Conservation (phyloP, 2,113 vertebrate genomes). For the Phalacrocorax pelagicus region DNA sequence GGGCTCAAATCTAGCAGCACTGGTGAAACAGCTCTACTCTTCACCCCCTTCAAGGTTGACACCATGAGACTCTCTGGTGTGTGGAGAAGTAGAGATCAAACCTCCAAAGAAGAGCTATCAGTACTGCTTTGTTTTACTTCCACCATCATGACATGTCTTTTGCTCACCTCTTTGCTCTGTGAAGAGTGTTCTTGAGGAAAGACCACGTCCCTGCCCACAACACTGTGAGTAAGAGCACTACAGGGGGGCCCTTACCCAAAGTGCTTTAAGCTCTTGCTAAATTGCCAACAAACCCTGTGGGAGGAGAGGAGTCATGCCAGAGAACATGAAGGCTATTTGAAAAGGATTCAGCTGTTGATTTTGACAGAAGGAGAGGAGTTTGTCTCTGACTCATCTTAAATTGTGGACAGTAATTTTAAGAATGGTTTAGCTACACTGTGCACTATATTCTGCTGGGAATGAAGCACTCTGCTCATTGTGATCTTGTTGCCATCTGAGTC, state of each 20-base stretch:
- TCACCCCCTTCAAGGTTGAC: rapidly evolving
- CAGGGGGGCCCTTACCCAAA: not conserved
- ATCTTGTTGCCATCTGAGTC: not conserved
- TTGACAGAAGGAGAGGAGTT: not conserved
- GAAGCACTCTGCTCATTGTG: not conserved
- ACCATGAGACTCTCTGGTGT: not conserved
- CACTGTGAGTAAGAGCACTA: not conserved
- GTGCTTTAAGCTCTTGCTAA: rapidly evolving
- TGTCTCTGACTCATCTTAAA: not conserved
- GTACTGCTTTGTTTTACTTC: not conserved
- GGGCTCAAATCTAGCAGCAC: not conserved
- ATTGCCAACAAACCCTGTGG: not conserved
- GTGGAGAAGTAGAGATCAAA: not conserved
- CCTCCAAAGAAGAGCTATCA: not conserved
- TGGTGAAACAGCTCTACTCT: not conserved
- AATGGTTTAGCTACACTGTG: not conserved
- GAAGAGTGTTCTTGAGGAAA: not conserved
- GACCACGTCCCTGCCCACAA: not conserved
- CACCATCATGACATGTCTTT: not conserved
- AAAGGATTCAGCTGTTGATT: not conserved
- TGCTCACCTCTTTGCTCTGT: not conserved
- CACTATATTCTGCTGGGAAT: not conserved
- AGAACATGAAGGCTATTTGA: not conserved
- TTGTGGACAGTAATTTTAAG: not conserved
- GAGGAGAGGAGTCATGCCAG: not conserved